A percentile compares a stretch with the other conserved stretches of the same genome.
Evolutionary conservation across 2,797 vertebrate genomes (phyloP).

Genomic region (Pseudocheirus occidentalis): DNA sequence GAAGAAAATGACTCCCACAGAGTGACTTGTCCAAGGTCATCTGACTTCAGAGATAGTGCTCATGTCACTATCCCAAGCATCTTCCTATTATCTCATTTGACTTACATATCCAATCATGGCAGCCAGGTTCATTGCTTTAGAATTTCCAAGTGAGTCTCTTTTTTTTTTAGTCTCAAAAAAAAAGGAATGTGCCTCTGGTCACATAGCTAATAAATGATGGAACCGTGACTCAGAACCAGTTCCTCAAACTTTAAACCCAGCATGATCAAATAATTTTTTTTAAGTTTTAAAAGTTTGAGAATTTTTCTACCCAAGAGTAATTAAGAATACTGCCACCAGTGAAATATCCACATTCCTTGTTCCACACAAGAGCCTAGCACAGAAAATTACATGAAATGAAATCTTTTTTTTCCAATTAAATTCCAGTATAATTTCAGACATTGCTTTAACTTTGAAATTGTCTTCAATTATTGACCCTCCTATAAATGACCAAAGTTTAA

Average conservation of each 20-base stretch:
- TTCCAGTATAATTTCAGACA: slow-evolving; percentile 37
- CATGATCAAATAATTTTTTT: not conserved
- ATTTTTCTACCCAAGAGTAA: not conserved
- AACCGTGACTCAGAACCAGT: not conserved
- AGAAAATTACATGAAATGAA: not conserved
- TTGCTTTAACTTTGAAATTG: slow-evolving; percentile 1
- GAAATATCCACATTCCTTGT: not conserved
- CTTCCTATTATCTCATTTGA: not conserved
- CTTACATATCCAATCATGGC: not conserved
- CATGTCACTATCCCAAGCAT: not conserved
- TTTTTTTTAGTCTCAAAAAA: not conserved
- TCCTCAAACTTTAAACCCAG: not conserved
- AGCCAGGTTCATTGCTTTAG: not conserved
- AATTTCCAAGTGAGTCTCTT: not conserved
- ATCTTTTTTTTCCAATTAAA: not conserved
- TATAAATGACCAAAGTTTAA: not conserved
- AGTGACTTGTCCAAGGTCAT: not conserved
- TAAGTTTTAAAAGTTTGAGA: not conserved
- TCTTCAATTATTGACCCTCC: not conserved
- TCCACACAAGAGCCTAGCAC: not conserved
- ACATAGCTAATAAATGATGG: not conserved
- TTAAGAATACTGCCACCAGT: not conserved
- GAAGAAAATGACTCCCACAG: not conserved
- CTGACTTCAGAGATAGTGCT: not conserved
- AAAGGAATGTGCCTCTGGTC: not conserved